Evolutionary conservation across 2,888 invertebrate species (phyloP).

Genomic region (Kryphioiulus occultus): DNA sequence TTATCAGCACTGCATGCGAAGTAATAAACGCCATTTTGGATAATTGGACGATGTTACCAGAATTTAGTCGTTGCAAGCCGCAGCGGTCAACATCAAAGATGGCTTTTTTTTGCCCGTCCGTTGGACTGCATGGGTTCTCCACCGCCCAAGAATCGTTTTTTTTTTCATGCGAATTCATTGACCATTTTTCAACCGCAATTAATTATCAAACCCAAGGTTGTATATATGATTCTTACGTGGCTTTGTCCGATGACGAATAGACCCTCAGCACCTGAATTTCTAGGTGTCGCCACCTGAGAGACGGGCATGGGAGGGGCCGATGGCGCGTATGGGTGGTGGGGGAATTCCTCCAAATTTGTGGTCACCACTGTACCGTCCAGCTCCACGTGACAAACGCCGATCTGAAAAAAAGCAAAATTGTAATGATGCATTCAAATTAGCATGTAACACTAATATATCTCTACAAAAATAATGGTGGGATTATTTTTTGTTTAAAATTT

Average conservation of each 20-base stretch:
- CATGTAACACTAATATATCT: no score
- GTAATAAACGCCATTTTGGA: neutral
- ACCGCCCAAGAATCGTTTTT: neutral
- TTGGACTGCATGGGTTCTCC: neutral
- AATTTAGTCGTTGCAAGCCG: neutral
- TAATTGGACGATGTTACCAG: no score
- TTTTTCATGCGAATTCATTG: neutral
- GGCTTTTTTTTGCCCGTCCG: neutral
- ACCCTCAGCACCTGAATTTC: neutral
- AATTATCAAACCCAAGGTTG: neutral
- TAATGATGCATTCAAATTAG: no score
- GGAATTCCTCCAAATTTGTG: constrained; percentile 48
- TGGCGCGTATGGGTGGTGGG: constrained; percentile 48
- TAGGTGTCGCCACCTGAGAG: neutral
- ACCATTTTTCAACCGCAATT: neutral
- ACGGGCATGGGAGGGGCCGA: constrained; percentile 42
- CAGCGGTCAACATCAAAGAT: neutral
- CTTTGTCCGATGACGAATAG: constrained; percentile 39
- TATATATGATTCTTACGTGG: neutral
- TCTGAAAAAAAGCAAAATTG: neutral
- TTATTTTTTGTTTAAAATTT: no score
- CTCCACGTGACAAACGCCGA: constrained; percentile 2
- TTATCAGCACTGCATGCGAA: neutral
- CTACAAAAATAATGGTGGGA: no score
- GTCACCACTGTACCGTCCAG: constrained; percentile 19